Evolutionary conservation across 2,113 vertebrate species (phyloP).

Genomic region (Dicrurus megarhynchus): DNA sequence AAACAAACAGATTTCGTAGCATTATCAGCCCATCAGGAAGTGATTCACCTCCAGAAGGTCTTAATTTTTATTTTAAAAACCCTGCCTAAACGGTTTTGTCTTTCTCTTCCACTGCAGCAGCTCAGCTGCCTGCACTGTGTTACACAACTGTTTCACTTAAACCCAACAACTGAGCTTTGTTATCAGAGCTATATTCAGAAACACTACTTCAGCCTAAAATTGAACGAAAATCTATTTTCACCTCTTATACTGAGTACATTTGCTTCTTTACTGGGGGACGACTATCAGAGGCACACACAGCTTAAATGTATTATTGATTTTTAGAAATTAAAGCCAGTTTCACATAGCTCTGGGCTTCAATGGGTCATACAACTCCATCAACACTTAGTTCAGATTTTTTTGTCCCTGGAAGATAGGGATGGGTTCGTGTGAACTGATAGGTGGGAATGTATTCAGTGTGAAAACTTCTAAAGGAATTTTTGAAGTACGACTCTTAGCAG

Average conservation of each 20-base stretch:
- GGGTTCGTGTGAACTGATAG: neutral
- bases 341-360: neutral
- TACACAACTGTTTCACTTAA: neutral
- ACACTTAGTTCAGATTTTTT: neutral
- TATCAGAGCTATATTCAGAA: conserved; percentile 14
- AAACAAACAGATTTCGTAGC: neutral
- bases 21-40: neutral
- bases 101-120: neutral
- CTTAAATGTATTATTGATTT: conserved; percentile 39
- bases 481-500: neutral
- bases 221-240: conserved; percentile 37
- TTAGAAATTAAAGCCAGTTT: conserved; percentile 51
- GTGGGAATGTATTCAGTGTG: conserved; percentile 5
- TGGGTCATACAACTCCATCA: conserved; percentile 18
- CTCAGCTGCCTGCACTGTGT: neutral
- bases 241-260: neutral
- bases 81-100: neutral
- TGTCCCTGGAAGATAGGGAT: neutral
- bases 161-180: neutral
- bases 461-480: conserved; percentile 26
- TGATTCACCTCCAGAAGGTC: neutral
- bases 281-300: neutral
- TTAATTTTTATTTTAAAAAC: conserved; percentile 9
- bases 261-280: neutral
- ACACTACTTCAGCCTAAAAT: conserved; percentile 2